phyloP scores from a whole-genome alignment of 2,888 invertebrate species.

The Agriopis leucophaearia region DNA sequence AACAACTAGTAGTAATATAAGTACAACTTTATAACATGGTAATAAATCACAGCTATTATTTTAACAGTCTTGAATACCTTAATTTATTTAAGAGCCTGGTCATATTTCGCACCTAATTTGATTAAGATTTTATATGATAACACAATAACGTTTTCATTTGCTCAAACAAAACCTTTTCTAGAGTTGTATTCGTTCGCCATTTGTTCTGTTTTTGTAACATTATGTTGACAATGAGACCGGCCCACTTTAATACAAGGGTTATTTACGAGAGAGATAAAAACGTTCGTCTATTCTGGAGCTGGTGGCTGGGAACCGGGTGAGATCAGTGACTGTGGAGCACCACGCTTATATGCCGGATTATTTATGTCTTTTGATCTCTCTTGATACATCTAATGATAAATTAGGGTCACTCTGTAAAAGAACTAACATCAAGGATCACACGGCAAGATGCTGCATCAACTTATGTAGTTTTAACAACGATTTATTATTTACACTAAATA shows the following conservation, averaged over 20 bases:
- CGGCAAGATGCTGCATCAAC: background rate
- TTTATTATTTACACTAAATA: no score
- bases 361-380: constrained; percentile 27
- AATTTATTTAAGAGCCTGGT: background rate
- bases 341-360: constrained; percentile 14
- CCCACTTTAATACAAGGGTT: constrained; percentile 33
- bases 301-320: background rate
- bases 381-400: constrained; percentile 10
- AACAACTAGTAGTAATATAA: no score
- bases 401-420: background rate
- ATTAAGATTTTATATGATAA: constrained; percentile 17
- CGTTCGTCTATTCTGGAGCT: constrained; percentile 8
- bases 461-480: no score
- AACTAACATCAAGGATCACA: background rate
- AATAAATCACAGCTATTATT: background rate
- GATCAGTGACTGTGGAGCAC: background rate
- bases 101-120: constrained; percentile 17
- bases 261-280: constrained; percentile 30
- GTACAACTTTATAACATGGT: background rate
- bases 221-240: constrained; percentile 29
- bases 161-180: constrained; percentile 11
- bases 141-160: constrained; percentile 16
- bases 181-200: constrained; percentile 20
- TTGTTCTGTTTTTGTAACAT: constrained; percentile 25
- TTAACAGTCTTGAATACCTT: background rate